Base-by-base conservation (phyloP, 2,888 invertebrate genomes). In the Sepiola atlantica region DNA sequence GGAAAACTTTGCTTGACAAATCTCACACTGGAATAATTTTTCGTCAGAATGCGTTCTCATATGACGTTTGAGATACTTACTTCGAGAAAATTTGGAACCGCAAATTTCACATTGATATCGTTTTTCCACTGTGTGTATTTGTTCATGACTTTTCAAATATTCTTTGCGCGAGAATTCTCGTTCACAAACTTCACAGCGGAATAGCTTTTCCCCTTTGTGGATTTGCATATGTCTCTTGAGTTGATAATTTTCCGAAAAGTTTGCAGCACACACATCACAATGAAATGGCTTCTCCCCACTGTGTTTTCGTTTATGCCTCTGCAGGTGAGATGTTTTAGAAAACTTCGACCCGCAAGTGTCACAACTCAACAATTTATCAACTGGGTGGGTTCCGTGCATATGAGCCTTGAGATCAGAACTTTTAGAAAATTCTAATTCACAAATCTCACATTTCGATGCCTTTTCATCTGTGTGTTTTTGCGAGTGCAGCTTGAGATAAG, bases 21-120 rank as follows among this genome's bases (percentile, higher is more conserved):
- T 55, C 18, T 93, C 93, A 18, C 93, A 93, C 10, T 93, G 55
- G 61, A 93, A 93, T 28, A n/a, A 32, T 35, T 93, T 93, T 55
- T 93, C 55, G 20, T 55, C 93, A 16, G 57, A 55, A 32, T 93
- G 93, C 28, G 55, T 93, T 35, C 54, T 54, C 20, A 35, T 28
- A 12, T 93, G 93, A 32, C 55, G 35, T 55, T 54, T 93, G 14
- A 93, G 55, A 35, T 55, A 57, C 61, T 35, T 55, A 93, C 57
- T 57, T 16, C 55, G 55, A 93, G 93, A 93, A 32, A 93, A 93
- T 35, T 54, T 32, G 8, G 54, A 55, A 93, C 93, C 93, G 35
- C 93, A 93, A 20, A 93, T 55, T 20, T 93, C 93, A 93, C 93
- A 93, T 18, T 93, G 18, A 32, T 55, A 93, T 32, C 55, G 93